Conservation (phyloP, 2,888 invertebrate genomes). For the Capitulum mitella region DNA sequence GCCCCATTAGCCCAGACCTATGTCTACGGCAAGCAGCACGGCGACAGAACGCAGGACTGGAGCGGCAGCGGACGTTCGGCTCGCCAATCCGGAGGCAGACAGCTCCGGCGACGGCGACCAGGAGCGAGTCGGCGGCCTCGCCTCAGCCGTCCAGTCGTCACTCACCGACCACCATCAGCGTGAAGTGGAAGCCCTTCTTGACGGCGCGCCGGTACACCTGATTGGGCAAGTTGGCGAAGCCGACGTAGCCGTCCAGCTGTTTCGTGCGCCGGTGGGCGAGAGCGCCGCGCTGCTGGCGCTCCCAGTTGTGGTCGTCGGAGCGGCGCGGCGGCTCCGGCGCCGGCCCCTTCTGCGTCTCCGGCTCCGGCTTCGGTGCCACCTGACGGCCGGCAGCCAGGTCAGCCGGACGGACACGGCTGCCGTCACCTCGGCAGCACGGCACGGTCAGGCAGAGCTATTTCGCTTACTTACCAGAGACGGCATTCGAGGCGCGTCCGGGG, state of each 20-base stretch:
- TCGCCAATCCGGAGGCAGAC: too few species aligned
- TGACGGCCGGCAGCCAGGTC: background rate
- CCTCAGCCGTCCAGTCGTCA: conserved; percentile 39
- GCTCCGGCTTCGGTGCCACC: background rate
- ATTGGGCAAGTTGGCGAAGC: conserved; percentile 91
- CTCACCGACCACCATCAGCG: conserved; percentile 90
- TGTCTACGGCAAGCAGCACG: background rate
- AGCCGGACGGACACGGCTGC: background rate
- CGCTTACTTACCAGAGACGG: too few species aligned
- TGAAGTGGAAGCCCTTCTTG: conserved; percentile 92
- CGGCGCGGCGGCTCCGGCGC: background rate
- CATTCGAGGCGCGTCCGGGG: too few species aligned
- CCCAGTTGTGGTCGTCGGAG: background rate
- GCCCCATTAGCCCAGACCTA: background rate
- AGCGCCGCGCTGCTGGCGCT: background rate
- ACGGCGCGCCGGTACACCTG: conserved; percentile 93
- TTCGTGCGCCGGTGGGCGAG: conserved; percentile 23
- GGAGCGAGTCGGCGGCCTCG: too few species aligned
- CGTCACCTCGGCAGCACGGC: too few species aligned
- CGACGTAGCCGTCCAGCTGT: conserved; percentile 87
- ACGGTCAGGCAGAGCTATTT: too few species aligned
- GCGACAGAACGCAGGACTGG: background rate
- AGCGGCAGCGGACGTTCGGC: background rate
- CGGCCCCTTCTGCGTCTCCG: background rate
- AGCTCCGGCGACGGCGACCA: too few species aligned